Evolutionary conservation across 2,113 vertebrate genomes (phyloP).

Genomic region (Columba livia): DNA sequence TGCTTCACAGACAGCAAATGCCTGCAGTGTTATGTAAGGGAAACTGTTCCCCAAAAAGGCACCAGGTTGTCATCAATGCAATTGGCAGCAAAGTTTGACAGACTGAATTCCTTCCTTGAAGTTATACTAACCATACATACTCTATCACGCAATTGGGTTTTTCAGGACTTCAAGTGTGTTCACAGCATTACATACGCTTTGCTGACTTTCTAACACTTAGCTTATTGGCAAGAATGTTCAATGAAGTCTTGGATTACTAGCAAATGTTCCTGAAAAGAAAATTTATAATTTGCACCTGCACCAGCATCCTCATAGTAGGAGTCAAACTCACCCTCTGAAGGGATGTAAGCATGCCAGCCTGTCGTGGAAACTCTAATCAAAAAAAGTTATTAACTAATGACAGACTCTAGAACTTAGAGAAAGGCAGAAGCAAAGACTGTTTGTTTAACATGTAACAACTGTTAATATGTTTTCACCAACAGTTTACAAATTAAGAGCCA

Average conservation of each 20-base stretch:
- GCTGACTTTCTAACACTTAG: conserved; percentile 23
- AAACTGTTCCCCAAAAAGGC: not conserved
- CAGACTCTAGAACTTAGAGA: not conserved
- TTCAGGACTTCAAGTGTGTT: conserved; percentile 3
- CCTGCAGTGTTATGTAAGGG: conserved; percentile 17
- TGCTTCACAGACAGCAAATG: not conserved
- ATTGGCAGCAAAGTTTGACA: conserved; percentile 18
- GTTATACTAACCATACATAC: not conserved
- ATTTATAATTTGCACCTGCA: not conserved
- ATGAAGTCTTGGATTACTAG: not conserved
- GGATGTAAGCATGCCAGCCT: not conserved
- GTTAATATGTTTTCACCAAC: not conserved
- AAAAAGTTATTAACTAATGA: not conserved
- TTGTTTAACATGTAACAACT: not conserved
- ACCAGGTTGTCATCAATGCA: conserved; percentile 20
- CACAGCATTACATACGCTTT: conserved; percentile 4
- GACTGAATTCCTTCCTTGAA: conserved; percentile 9
- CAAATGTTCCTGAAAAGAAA: conserved; percentile 23
- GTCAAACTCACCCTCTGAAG: not conserved
- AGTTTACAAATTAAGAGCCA: not conserved
- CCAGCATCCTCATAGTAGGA: not conserved
- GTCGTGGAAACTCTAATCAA: not conserved
- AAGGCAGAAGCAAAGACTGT: not conserved
- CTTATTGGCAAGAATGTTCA: not conserved
- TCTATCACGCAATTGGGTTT: not conserved